A percentile compares a stretch with the other conserved stretches of the same genome.
phyloP scores from a whole-genome alignment of 2,797 vertebrate genomes.

The Brachyrhaphis roseni region DNA sequence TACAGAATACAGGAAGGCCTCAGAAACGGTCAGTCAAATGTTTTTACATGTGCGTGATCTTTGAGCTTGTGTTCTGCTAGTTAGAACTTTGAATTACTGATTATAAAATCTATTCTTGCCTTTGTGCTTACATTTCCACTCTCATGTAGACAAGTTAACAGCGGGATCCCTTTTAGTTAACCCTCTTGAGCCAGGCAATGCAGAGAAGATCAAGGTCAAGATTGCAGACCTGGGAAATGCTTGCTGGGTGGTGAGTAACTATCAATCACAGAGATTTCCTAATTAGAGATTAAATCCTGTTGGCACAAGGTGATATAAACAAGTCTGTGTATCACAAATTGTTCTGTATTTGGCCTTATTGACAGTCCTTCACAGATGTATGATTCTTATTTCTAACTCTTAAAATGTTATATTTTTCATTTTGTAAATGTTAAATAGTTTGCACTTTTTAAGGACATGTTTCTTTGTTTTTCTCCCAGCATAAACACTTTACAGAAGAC shows the following conservation, averaged over 20 bases:
- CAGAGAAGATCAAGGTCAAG: conserved; percentile 97
- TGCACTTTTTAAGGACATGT: conserved; percentile 1
- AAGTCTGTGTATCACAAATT: no score
- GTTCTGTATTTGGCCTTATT: not conserved
- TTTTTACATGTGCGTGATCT: not conserved
- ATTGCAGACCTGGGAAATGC: conserved; percentile 98
- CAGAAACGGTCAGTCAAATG: conserved; percentile 73
- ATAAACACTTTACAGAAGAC: conserved; percentile 95
- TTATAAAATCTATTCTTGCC: conserved; percentile 22
- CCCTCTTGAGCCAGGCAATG: conserved; percentile 95
- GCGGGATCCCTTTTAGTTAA: conserved; percentile 94
- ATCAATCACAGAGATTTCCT: conserved; percentile 68
- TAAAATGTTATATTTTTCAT: not conserved
- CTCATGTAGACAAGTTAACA: conserved; percentile 84
- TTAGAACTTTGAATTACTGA: conserved; percentile 1
- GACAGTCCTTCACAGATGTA: not conserved
- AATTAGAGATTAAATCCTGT: conserved; percentile 34
- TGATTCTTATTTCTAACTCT: not conserved
- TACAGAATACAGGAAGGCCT: conserved; percentile 63
- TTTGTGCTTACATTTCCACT: conserved; percentile 26
- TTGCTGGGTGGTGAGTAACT: conserved; percentile 97
- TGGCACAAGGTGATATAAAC: conserved; percentile 7
- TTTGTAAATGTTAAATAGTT: not conserved
- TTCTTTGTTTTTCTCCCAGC: conserved; percentile 67
- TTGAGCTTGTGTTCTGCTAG: not conserved